Percentiles rank a stretch among this genome's conserved stretches.
Evolutionary conservation across 2,888 invertebrate species (phyloP).

Genomic region (Zaprionus obscuricornis): DNA sequence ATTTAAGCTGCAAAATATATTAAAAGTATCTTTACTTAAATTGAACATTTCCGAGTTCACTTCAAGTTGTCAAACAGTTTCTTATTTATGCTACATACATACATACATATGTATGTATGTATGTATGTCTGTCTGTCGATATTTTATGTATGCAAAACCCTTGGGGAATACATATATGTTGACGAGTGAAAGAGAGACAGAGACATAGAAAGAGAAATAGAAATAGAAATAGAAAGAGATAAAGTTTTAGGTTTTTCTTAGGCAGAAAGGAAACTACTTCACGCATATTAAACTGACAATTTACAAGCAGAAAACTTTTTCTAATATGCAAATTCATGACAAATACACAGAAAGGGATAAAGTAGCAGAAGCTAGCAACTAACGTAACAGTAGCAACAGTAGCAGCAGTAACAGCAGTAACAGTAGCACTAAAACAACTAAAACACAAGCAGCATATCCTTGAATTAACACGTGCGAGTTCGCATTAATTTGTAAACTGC

Average conservation of each 20-base stretch:
- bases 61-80: too few species aligned
- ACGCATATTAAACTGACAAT: conserved; percentile 79
- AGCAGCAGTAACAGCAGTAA: conserved; percentile 8
- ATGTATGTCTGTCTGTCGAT: too few species aligned
- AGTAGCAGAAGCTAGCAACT: conserved; percentile 36
- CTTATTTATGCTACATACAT: too few species aligned
- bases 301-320: conserved; percentile 73
- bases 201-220: neutral
- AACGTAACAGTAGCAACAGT: neutral
- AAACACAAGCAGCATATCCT: conserved; percentile 69
- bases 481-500: conserved; percentile 72
- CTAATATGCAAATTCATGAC: conserved; percentile 76
- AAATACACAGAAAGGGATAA: conserved; percentile 57
- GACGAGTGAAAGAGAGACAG: too few species aligned
- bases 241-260: conserved; percentile 68
- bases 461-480: conserved; percentile 77
- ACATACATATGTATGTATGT: too few species aligned
- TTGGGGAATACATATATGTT: too few species aligned
- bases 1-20: too few species aligned
- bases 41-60: too few species aligned
- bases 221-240: conserved; percentile 45
- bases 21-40: too few species aligned
- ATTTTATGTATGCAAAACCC: too few species aligned
- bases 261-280: conserved; percentile 70
- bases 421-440: neutral